A percentile compares a stretch with the other conserved stretches of the same genome.
Conservation (phyloP, 2,113 vertebrate genomes). For the Ceyx cyanopectus region DNA sequence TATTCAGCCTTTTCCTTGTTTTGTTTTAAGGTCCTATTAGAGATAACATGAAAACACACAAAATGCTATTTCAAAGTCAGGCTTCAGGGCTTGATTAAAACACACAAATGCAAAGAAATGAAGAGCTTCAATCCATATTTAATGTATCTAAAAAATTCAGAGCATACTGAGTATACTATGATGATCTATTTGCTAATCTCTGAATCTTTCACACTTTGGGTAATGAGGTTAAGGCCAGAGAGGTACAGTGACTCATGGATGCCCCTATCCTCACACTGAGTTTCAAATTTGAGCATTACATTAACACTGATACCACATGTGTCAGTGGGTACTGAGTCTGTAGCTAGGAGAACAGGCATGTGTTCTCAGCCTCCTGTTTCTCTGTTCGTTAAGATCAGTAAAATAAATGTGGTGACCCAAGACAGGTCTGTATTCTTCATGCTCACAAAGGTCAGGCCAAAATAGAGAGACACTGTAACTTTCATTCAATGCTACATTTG, state of each 20-base stretch:
- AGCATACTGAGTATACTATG: background rate
- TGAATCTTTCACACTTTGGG: background rate
- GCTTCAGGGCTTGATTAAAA: constrained; percentile 53
- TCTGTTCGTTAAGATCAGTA: background rate
- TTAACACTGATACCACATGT: background rate
- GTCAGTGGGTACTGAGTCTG: background rate
- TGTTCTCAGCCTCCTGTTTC: background rate
- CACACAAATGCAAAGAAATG: constrained; percentile 1
- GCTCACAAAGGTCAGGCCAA: background rate
- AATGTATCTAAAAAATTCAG: constrained; percentile 25
- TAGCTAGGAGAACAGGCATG: background rate
- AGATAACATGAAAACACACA: background rate
- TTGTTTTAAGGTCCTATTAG: background rate
- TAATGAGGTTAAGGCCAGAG: background rate
- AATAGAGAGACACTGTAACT: background rate
- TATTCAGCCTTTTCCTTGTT: background rate
- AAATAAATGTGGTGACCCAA: background rate
- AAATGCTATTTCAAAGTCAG: constrained; percentile 42
- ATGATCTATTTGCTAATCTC: constrained; percentile 1
- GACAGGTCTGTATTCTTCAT: background rate
- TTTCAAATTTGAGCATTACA: background rate
- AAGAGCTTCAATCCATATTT: background rate
- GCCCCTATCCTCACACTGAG: background rate
- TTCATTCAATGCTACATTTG: background rate
- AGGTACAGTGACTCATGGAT: background rate